Evolutionary conservation across 2,113 vertebrate species (phyloP), one percentile per base, ranked within the genome.

Genomic region (Jacana jacana): DNA sequence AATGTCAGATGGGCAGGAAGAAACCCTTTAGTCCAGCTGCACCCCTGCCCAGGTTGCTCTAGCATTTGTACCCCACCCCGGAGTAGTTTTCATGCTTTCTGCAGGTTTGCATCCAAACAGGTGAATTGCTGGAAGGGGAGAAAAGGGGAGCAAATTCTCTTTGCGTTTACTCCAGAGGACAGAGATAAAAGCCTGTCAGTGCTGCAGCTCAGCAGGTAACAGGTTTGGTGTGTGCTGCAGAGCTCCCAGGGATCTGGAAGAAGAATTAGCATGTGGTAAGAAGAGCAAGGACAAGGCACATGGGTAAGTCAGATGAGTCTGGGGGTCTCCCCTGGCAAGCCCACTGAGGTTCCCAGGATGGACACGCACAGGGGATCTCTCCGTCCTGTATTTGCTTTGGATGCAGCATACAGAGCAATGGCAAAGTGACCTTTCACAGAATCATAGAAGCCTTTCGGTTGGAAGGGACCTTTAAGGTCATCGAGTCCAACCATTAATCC

Each of bases 341-440:
- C 28, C 37, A 17, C 11, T 10, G 57, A 30, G 16, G 31, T 31
- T 22, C 19, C 48, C 28, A 60, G 83, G n/a, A 7, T 80, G 40
- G n/a, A 25, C 17, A 13, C 3, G 14, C 13, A 33, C 7, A 9
- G 42, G 66, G 42, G 23, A 12, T 37, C 30, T 55, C 72, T 46
- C 49, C 35, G 14, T 39, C 37, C 40, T 22, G 23, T 25, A 19
- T 48, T 25, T 80, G 49, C 54, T 54, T 39, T 52, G 66, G n/a
- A 40, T 46, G 42, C 37, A 68, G 46, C 23, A 68, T 0, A 20
- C 0, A 0, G 28, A 69, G 19, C 27, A 27, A 40, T 5, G 5
- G 64, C 12, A 14, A 54, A 54, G 31, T 17, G 37, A 66, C 46
- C 28, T 65, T 52, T 48, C n/a, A 35, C 4, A 35, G 57, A 60